Conservation (phyloP, 2,888 invertebrate genomes). For the Keiferia lycopersicella region DNA sequence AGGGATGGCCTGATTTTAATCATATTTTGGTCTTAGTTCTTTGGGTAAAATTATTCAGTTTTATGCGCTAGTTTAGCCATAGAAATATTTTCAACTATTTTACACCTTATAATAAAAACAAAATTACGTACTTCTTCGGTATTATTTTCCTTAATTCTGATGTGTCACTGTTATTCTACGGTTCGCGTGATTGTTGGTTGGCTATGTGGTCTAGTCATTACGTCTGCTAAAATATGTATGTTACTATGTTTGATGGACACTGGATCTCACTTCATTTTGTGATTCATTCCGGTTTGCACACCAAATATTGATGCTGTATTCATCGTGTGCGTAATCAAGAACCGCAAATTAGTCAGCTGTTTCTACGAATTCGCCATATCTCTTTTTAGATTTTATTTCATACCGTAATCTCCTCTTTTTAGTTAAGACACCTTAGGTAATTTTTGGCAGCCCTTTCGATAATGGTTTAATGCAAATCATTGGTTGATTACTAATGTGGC, state of each 20-base stretch:
- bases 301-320: not conserved
- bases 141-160: not conserved
- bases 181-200: not conserved
- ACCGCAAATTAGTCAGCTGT: not conserved
- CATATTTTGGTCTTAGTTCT: no score
- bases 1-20: no score
- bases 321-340: not conserved
- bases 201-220: not conserved
- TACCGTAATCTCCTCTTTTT: not conserved
- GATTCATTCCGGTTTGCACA: not conserved
- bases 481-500: constrained; percentile 12
- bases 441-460: constrained; percentile 15
- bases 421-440: not conserved
- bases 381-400: not conserved
- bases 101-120: not conserved
- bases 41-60: no score
- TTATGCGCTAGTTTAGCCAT: no score
- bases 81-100: no score
- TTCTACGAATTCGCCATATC: not conserved
- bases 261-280: not conserved
- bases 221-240: not conserved
- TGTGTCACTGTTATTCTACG: not conserved
- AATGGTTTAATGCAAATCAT: constrained; percentile 11
- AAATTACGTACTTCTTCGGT: not conserved
- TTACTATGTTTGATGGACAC: not conserved